Conservation (phyloP, 23 tunicate genomes). For the Trididemnum clinides region DNA sequence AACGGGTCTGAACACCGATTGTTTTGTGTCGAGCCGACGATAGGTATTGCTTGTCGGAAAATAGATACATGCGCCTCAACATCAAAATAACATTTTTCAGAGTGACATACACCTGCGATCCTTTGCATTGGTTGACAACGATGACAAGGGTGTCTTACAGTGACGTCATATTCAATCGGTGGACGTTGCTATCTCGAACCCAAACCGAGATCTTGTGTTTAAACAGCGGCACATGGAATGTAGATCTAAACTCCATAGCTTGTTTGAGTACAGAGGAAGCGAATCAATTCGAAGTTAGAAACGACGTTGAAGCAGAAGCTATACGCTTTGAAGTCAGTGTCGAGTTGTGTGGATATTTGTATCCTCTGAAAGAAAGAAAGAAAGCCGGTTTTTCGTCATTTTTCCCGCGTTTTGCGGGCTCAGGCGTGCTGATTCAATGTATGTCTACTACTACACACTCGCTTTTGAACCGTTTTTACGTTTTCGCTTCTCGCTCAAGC, state of each 20-base stretch:
- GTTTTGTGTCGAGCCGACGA: too few relatives aligned
- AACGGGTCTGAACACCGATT: too few relatives aligned
- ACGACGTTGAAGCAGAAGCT: not conserved
- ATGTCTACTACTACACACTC: too few relatives aligned
- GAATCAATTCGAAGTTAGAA: not conserved
- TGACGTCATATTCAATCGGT: not conserved
- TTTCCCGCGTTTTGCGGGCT: too few relatives aligned
- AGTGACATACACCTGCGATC: slow-evolving; percentile 43
- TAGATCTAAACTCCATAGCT: slow-evolving; percentile 4
- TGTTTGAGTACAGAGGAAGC: slow-evolving; percentile 38
- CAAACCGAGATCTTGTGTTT: slow-evolving; percentile 10
- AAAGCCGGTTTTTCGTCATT: too few relatives aligned
- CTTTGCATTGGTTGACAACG: slow-evolving; percentile 43
- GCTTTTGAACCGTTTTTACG: too few relatives aligned
- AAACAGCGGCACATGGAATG: slow-evolving; percentile 34
- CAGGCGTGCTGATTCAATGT: too few relatives aligned
- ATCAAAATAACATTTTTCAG: not conserved
- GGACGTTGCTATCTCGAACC: not conserved
- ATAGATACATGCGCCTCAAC: too few relatives aligned
- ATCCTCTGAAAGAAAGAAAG: too few relatives aligned
- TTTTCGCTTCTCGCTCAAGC: too few relatives aligned
- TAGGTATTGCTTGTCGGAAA: too few relatives aligned
- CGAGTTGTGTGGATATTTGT: not conserved
- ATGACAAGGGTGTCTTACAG: not conserved
- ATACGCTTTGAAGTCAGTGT: not conserved